Evolutionary conservation across 2,888 invertebrate genomes (phyloP).

Genomic region (Prosapia bicincta): DNA sequence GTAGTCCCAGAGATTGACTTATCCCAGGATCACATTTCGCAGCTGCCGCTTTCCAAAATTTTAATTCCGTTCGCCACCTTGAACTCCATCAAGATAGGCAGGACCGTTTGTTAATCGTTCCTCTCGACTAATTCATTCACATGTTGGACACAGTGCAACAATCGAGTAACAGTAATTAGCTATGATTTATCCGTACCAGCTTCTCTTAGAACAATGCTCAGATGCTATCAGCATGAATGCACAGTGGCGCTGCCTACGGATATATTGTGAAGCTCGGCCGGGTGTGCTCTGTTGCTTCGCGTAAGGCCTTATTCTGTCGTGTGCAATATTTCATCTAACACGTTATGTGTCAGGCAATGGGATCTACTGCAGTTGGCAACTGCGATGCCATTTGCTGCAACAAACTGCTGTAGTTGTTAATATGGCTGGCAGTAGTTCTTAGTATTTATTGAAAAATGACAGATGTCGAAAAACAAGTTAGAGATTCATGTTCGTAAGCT

Average conservation of each 20-base stretch:
- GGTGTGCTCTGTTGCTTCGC: neutral
- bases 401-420: neutral
- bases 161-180: neutral
- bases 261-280: neutral
- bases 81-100: neutral
- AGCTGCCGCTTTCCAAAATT: neutral
- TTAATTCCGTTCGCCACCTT: neutral
- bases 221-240: neutral
- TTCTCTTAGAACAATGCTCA: neutral
- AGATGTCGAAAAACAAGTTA: too few relatives aligned
- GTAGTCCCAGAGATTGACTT: too few relatives aligned
- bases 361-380: neutral
- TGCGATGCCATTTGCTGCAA: neutral
- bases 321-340: neutral
- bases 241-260: conserved; percentile 2
- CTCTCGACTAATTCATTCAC: neutral
- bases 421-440: too few relatives aligned
- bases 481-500: too few relatives aligned
- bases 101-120: neutral
- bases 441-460: too few relatives aligned
- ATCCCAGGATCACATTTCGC: too few relatives aligned
- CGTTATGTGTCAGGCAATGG: neutral
- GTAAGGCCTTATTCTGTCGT: neutral
- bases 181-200: neutral
- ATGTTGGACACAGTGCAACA: neutral